Base-by-base conservation (phyloP, 2,888 invertebrate species). In the Tribolium freemani region DNA sequence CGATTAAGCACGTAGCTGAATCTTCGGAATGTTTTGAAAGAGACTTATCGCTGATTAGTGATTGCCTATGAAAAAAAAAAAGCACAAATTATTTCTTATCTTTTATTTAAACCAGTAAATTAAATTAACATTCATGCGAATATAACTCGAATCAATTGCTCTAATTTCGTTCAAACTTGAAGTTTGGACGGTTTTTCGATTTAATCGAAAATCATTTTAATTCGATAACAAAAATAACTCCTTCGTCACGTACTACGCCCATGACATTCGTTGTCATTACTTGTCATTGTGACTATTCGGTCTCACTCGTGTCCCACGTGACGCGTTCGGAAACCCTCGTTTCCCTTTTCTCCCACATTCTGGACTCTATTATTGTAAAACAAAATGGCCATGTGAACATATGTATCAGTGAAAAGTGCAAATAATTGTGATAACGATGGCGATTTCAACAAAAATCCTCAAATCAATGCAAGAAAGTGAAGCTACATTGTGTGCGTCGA, bases 351-450 rank as follows among this genome's bases (percentile, higher is more conserved):
- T 46, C 21, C 50, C 31, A 9, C 8, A 13, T 44, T 46, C 46
- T 21, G 38, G 46, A 60, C 13, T 16, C 50, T 26, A 67, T 46
- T 56, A 26, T 67, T n/a, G 5, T 20, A 4, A n/a, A 45, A 56
- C 67, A 67, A 57, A 57, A 67, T 67, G 67, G 67, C 56, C 13
- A 48, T 5, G 54, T 67, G 57, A 67, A 26, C 57, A 67, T 66
- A 67, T 57, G 67, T 57, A 50, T 44, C n/a, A 45, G 66, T 54
- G 26, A 57, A 45, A 45, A 57, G 67, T 67, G 67, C 57, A 54
- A 57, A 30, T 46, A 53, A 50, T 61, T 51, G 50, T 48, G 57
- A 38, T 38, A 51, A 69, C 51, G 26, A 69, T 69, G 69, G 69
- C 69, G 58, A 69, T 58, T 69, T 16, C 46, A 20, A 45, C 6